Conservation (phyloP, 2,797 vertebrate genomes). For the Xerus rutilus region DNA sequence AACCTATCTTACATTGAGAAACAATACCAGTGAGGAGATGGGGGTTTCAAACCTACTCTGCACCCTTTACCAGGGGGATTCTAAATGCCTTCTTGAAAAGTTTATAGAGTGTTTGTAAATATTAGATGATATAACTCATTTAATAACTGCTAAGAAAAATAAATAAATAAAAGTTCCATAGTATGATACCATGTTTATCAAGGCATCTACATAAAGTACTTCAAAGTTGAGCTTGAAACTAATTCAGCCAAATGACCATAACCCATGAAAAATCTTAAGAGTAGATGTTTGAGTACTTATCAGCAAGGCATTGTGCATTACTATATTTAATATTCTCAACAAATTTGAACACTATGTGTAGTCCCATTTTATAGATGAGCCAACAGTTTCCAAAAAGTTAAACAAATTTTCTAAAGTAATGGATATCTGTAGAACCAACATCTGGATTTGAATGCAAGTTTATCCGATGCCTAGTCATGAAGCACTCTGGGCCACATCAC, state of each 20-base stretch:
- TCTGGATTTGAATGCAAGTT: not conserved
- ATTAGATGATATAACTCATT: not conserved
- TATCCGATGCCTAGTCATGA: not conserved
- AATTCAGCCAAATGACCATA: not conserved
- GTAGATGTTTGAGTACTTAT: not conserved
- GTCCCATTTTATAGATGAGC: not conserved
- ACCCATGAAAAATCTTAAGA: not conserved
- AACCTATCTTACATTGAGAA: constrained; percentile 2
- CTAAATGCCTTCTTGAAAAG: not conserved
- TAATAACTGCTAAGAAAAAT: not conserved
- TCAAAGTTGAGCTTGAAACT: not conserved
- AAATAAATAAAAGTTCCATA: not conserved
- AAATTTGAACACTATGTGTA: not conserved
- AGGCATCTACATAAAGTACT: not conserved
- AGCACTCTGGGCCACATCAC: not conserved
- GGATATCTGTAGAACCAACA: not conserved
- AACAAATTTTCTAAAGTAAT: not conserved
- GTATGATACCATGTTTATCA: not conserved
- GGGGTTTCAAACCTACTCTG: not conserved
- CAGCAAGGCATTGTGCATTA: not conserved
- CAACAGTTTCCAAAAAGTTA: not conserved
- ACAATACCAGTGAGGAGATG: not conserved
- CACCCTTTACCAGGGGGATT: not conserved
- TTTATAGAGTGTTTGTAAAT: not conserved
- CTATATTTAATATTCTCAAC: not conserved